Base-by-base conservation (phyloP, 2,888 invertebrate genomes). In the Cheilosia soror region DNA sequence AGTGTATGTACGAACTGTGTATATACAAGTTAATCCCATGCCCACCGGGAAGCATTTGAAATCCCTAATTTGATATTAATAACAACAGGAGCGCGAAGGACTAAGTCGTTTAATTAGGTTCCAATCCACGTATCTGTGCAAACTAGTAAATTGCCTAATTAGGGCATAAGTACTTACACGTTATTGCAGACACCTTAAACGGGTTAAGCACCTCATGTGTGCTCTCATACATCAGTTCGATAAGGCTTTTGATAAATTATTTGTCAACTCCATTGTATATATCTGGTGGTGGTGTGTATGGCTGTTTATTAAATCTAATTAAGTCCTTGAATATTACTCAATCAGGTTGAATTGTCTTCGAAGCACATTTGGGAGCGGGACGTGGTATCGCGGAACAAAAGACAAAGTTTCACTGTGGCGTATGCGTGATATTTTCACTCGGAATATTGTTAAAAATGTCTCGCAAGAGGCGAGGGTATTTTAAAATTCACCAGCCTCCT, bases 101-200 rank as follows among this genome's bases (percentile, higher is more conserved):
- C 53, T 49, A 58, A 55, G 51, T 25, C 55, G 37, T 71, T 68
- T 65, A 84, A 84, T 80, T 80, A 44, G 57, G 51, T 51, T 57
- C 44, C 63, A 73, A 63, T 79, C 42, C 66, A 82, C 82, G 82
- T 72, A 77, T 44, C 44, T 31, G 51, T 42, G 58, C 65, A 71
- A 82, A 82, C 71, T 77, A 72, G 33, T 81, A 65, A 81, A 81
- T 53, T 65, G 60, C 25, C 65, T 69, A 82, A 82, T 82, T 82
- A 82, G 66, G 44, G 37, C 72, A 31, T 77, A 82, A 82, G 77
- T 71, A 68, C 66, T 72, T 82, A 49, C 31, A 47, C 60, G 71
- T 72, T 60, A 77, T 82, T 82, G 77, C 55, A 37, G 49, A 60
- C 27, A 51, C 71, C 51, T 72, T 68, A 66, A 78, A 72, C 49